Conservation (phyloP, 2,888 invertebrate species). For the Leucophenga montana region DNA sequence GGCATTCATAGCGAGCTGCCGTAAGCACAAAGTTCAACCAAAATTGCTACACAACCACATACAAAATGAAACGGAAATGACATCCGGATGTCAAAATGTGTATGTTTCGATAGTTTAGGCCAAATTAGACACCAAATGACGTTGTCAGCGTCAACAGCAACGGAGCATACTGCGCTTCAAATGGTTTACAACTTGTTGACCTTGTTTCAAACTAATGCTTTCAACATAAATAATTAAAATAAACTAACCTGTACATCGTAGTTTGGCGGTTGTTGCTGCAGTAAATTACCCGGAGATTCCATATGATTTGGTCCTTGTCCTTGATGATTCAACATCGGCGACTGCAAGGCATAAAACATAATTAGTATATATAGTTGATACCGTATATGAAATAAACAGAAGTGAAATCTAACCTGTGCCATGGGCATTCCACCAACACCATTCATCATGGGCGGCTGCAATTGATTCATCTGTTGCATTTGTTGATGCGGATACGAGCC, state of each 20-base stretch:
- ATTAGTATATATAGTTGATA: neutral
- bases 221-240: constrained; percentile 6
- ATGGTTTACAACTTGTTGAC: constrained; percentile 3
- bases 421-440: constrained; percentile 73
- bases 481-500: constrained; percentile 72
- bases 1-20: too few relatives aligned
- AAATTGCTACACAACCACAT: neutral
- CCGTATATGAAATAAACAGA: too few relatives aligned
- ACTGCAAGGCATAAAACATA: constrained; percentile 51
- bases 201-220: constrained; percentile 23
- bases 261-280: constrained; percentile 81
- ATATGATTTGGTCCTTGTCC: constrained; percentile 72
- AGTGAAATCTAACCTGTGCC: constrained; percentile 70
- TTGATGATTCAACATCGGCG: constrained; percentile 73
- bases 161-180: neutral
- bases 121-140: neutral
- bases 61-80: constrained; percentile 27
- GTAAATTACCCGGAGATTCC: constrained; percentile 75
- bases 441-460: constrained; percentile 72
- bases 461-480: constrained; percentile 72
- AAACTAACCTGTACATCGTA: constrained; percentile 85
- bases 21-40: neutral
- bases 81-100: constrained; percentile 41
- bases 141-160: neutral
- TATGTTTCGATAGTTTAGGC: neutral